A percentile compares a stretch with the other conserved stretches of the same genome.
These are phyloP conservation scores for Epinephelus cyanopodus DNA, from an alignment of 2,113 vertebrate species.

Conservation along the genomic window DNA sequence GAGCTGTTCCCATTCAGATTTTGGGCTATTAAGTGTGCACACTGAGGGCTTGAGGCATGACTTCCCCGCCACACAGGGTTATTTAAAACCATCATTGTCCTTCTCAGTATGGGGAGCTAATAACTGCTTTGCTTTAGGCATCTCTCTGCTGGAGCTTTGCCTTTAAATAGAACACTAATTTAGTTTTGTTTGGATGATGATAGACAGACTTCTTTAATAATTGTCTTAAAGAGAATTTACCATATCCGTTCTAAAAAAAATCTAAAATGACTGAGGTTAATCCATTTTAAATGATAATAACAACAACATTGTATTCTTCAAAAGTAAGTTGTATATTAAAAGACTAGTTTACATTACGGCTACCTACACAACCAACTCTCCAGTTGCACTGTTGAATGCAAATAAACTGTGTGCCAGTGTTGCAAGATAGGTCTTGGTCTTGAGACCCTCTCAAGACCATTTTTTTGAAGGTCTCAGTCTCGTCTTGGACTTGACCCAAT, in stretches of 20 bases:
- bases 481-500: no score
- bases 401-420: background rate
- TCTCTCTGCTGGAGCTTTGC: background rate
- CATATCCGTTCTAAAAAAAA: background rate
- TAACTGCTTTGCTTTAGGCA: background rate
- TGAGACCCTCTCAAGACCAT: no score
- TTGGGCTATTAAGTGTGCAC: background rate
- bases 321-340: background rate
- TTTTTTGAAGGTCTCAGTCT: no score
- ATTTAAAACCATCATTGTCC: constrained; percentile 34
- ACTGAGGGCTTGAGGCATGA: constrained; percentile 34
- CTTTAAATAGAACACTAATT: constrained; percentile 5
- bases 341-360: background rate
- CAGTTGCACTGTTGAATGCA: background rate
- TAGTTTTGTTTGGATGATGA: background rate
- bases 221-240: background rate
- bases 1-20: constrained; percentile 25
- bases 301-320: background rate
- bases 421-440: no score
- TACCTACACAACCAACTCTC: background rate
- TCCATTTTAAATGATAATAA: background rate
- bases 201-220: background rate
- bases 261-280: no score
- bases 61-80: constrained; percentile 6
- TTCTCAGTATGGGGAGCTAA: constrained; percentile 14